Evolutionary conservation across 2,888 invertebrate genomes (phyloP), one percentile per base, ranked within the genome.

Genomic region (Aleiodes testaceus): DNA sequence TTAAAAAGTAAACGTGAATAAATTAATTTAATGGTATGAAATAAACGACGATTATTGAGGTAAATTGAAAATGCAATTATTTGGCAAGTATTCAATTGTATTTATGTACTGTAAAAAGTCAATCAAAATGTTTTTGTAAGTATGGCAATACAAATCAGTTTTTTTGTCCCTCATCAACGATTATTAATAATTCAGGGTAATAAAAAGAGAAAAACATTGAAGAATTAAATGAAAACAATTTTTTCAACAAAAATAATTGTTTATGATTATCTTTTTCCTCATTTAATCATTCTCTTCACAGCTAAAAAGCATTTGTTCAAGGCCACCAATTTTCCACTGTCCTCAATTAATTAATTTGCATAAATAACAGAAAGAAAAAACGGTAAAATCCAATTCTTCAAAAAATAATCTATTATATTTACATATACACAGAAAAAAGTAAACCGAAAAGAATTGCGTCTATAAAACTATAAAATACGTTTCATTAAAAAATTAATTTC

Each of bases 341-440:
- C 20, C 20, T 16, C 20, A 22, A 45, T 9, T 36, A 36, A 36
- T 49, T 16, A 49, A 12, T 9, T n/a, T 49, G 18, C 16, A 59
- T 36, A 16, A 59, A 59, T 36, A 59, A 20, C 14, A 55, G 14
- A 36, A 30, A 36, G 20, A 16, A 59, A 55, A 59, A 16, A 9
- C n/a, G 1, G 36, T 3, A 36, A 55, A 30, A 55, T 55, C 2
- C 16, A 18, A 61, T 42, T 63, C 5, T 36, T 53, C 52, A 66
- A 44, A 66, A 66, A 66, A 66, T 53, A 52, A 52, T 53, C 42
- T 53, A 52, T 64, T 69, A 69, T 77, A 74, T 77, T 72, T 76
- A 75, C 75, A 76, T 75, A 76, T 77, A 74, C 75, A 74, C 75
- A 77, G 72, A 68, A 75, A 72, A 73, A 69, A 72, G 52, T 53